A percentile compares a stretch with the other conserved stretches of the same genome.
Conservation (phyloP, 2,113 vertebrate species). For the Otolemur garnettii region DNA sequence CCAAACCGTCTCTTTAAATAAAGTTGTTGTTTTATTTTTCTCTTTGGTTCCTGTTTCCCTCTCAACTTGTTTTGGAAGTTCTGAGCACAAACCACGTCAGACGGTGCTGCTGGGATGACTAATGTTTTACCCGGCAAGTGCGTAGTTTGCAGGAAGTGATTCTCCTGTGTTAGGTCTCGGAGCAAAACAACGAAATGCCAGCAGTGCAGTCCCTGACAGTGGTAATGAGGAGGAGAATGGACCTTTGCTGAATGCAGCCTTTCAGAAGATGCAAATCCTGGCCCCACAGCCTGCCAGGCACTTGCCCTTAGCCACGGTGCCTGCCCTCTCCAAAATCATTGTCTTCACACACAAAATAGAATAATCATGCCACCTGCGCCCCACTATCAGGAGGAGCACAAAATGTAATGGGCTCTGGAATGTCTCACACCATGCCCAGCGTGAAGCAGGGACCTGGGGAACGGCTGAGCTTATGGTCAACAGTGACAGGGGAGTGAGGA, state of each 20-base stretch:
- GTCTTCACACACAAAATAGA: neutral
- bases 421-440: neutral
- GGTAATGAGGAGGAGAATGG: neutral
- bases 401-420: neutral
- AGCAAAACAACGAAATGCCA: neutral
- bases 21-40: neutral
- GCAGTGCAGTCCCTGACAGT: accelerated
- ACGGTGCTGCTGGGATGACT: neutral
- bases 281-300: neutral
- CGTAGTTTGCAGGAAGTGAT: neutral
- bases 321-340: neutral
- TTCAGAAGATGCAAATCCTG: neutral
- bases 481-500: too few relatives aligned
- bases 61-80: neutral
- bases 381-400: too few relatives aligned
- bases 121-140: neutral
- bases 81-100: neutral
- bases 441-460: neutral
- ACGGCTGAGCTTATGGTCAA: neutral
- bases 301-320: neutral
- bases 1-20: neutral
- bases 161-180: neutral
- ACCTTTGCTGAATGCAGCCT: accelerated
- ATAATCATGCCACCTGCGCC: accelerated
- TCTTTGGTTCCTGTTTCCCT: neutral